Conservation (phyloP, 2,113 vertebrate species). For the Suncus etruscus region DNA sequence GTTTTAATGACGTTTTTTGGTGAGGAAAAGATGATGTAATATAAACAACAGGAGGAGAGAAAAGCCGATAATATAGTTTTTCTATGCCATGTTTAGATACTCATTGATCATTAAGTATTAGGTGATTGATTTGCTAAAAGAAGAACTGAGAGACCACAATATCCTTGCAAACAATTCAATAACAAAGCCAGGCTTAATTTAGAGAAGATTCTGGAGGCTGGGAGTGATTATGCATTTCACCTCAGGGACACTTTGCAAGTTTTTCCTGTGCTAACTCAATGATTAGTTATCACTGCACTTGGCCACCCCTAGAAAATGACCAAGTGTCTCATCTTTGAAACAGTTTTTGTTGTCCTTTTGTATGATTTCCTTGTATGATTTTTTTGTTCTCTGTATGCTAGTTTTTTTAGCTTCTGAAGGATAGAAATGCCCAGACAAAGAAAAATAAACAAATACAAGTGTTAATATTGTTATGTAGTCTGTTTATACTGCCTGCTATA, state of each 20-base stretch:
- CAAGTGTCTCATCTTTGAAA: not conserved
- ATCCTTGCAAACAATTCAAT: constrained; percentile 25
- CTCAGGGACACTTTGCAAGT: not conserved
- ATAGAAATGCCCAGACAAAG: constrained; percentile 60
- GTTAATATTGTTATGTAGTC: constrained; percentile 21
- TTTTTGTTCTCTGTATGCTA: constrained; percentile 60
- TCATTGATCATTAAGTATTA: not conserved
- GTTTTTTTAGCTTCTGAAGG: constrained; percentile 45
- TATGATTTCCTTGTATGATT: constrained; percentile 44
- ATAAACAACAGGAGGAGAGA: not conserved
- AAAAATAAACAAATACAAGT: constrained; percentile 66
- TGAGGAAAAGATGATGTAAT: not conserved
- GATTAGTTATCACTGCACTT: not conserved
- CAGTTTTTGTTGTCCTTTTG: constrained; percentile 13
- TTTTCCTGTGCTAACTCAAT: not conserved
- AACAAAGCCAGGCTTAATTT: constrained; percentile 32
- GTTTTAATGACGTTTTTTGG: not conserved
- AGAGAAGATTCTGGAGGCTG: not conserved
- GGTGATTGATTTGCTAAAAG: constrained; percentile 11
- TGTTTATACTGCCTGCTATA: not conserved
- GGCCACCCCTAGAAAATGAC: not conserved
- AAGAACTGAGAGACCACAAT: not conserved
- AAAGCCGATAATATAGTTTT: constrained; percentile 37
- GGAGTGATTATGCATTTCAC: not conserved
- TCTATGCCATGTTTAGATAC: not conserved